phyloP scores from a whole-genome alignment of 2,113 vertebrate genomes.

The Bufo bufo region DNA sequence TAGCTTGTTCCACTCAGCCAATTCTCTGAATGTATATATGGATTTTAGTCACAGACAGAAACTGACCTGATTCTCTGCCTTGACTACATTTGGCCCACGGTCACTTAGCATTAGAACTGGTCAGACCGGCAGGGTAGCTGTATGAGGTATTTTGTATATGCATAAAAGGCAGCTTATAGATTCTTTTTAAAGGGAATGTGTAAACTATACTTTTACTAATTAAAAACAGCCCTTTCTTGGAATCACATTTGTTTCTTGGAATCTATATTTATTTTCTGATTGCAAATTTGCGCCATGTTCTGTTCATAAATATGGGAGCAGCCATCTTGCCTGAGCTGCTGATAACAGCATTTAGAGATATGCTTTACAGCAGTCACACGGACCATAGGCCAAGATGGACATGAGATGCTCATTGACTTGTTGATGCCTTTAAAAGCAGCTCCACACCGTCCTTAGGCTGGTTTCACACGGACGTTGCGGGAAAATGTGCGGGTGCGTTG shows the following conservation, averaged over 20 bases:
- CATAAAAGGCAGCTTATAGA: background rate
- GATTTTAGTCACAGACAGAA: constrained; percentile 13
- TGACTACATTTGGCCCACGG: constrained; percentile 18
- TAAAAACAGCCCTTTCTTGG: too few species aligned
- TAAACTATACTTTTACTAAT: too few species aligned
- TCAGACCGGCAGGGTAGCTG: background rate
- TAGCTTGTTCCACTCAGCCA: constrained; percentile 9
- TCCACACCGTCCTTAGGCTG: background rate
- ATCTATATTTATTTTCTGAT: too few species aligned
- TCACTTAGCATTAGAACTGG: background rate
- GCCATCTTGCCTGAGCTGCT: too few species aligned
- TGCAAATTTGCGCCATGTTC: too few species aligned
- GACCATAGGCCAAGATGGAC: background rate
- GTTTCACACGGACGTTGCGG: too few species aligned
- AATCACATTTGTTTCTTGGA: too few species aligned
- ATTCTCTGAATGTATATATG: constrained; percentile 10
- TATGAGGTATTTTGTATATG: background rate
- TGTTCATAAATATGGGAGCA: too few species aligned
- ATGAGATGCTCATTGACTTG: background rate
- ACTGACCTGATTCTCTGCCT: constrained; percentile 12
- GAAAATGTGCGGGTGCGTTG: too few species aligned
- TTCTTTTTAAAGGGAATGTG: too few species aligned
- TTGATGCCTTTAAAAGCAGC: background rate
- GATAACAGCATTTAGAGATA: too few species aligned
- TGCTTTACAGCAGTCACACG: too few species aligned